phyloP scores from a whole-genome alignment of 2,797 vertebrate genomes.

The Nasua narica region DNA sequence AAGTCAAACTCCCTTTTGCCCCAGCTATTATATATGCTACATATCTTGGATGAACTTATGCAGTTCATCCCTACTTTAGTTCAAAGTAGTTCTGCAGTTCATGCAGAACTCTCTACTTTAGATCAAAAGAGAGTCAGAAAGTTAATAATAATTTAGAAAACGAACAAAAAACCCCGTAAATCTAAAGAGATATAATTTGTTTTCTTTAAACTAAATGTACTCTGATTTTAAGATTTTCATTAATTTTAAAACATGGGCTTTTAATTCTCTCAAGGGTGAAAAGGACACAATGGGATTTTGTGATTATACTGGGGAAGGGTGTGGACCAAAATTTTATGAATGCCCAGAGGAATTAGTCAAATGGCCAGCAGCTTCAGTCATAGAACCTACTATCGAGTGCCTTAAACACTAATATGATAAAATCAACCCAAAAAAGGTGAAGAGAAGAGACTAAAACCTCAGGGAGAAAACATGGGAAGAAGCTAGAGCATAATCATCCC shows the following conservation, averaged over 20 bases:
- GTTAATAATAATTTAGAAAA: background rate
- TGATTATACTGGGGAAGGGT: background rate
- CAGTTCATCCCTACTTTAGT: too few relatives aligned
- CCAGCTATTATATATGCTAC: background rate
- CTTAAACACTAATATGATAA: background rate
- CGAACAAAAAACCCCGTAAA: background rate
- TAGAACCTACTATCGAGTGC: background rate
- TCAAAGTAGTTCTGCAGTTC: too few relatives aligned
- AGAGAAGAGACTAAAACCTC: background rate
- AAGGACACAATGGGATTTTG: background rate
- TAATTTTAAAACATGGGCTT: background rate
- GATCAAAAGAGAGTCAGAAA: background rate
- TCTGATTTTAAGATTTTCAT: background rate
- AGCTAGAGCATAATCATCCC: background rate
- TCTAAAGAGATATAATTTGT: background rate
- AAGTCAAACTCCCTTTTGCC: background rate
- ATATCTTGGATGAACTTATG: background rate
- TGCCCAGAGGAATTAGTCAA: background rate
- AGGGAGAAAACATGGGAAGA: background rate
- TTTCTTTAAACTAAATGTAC: slow-evolving; percentile 7
- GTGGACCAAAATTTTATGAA: background rate
- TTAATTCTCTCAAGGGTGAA: background rate
- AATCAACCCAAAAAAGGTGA: background rate
- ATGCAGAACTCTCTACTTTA: background rate
- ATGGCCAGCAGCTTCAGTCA: background rate